A percentile compares a stretch with the other conserved stretches of the same genome.
These are phyloP conservation scores for Gerris lacustris DNA, from an alignment of 2,888 invertebrate species.

Conservation along the genomic window DNA sequence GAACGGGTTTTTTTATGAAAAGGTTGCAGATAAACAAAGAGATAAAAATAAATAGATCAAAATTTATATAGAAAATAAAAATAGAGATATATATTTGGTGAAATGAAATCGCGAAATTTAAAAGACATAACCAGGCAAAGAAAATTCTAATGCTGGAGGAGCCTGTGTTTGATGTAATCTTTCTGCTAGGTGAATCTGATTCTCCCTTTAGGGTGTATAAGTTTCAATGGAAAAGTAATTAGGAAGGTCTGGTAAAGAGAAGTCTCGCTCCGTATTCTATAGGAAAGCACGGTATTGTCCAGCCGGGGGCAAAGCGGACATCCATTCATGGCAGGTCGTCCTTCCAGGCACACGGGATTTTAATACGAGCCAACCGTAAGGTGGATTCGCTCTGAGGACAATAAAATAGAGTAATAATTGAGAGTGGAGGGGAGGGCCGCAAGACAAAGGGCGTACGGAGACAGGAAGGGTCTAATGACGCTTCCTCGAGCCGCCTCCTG, in stretches of 20 bases:
- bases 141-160: not conserved
- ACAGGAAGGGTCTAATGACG: constrained; percentile 13
- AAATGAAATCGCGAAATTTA: too few species aligned
- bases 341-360: not conserved
- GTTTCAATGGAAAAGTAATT: constrained; percentile 2
- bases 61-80: too few species aligned
- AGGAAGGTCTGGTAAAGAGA: not conserved
- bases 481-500: constrained; percentile 8
- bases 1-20: too few species aligned
- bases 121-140: not conserved
- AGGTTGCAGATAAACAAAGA: too few species aligned
- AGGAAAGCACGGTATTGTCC: not conserved
- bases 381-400: not conserved
- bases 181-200: not conserved
- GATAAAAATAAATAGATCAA: too few species aligned
- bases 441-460: constrained; percentile 6
- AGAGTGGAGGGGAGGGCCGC: constrained; percentile 3
- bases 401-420: constrained; percentile 9
- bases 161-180: not conserved
- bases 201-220: not conserved
- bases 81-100: too few species aligned
- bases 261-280: not conserved
- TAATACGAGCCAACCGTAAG: not conserved
- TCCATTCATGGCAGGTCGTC: not conserved
- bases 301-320: not conserved